These are phyloP conservation scores for Pachymerium ferrugineum DNA, from an alignment of 2,888 invertebrate species.

Conservation along the genomic window DNA sequence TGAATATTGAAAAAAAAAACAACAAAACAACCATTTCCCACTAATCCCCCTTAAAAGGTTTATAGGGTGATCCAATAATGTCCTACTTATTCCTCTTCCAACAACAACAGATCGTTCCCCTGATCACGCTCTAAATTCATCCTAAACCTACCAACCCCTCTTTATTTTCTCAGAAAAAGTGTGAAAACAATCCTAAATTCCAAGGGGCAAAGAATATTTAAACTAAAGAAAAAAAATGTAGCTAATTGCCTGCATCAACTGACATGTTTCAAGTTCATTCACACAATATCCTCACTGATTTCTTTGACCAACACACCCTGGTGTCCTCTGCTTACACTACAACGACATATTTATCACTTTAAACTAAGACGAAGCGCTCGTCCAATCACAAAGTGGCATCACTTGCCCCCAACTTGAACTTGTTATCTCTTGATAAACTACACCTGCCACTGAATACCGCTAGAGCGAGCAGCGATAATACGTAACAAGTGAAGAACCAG, in stretches of 20 bases:
- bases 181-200: conserved; percentile 2
- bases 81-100: not conserved
- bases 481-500: not conserved
- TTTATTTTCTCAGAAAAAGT: not conserved
- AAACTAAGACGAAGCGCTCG: not conserved
- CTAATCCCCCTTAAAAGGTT: not conserved
- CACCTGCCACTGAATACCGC: not conserved
- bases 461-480: not conserved
- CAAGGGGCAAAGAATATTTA: not conserved
- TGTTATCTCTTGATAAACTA: conserved; percentile 13
- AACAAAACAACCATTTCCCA: no score
- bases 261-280: not conserved
- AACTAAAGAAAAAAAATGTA: not conserved
- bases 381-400: not conserved
- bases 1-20: no score
- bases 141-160: not conserved
- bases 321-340: not conserved
- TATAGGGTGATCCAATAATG: not conserved
- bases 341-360: not conserved
- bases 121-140: no score
- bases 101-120: not conserved
- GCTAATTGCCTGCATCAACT: not conserved
- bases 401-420: conserved; percentile 4
- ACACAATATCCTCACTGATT: not conserved
- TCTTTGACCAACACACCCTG: not conserved